Evolutionary conservation across 2,888 invertebrate genomes (phyloP).

Genomic region (Clivina fossor): DNA sequence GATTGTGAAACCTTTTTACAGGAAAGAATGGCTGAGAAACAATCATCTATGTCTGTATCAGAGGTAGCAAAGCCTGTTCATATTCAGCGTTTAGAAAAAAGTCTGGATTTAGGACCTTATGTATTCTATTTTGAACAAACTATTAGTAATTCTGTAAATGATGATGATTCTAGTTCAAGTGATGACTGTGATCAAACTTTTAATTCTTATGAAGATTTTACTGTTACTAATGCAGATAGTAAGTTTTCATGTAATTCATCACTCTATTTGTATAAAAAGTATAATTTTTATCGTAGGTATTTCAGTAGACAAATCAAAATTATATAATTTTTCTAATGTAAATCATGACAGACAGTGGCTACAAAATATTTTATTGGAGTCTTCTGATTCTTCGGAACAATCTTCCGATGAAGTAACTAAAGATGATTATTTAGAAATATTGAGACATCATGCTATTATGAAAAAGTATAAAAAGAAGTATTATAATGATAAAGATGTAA

Average conservation of each 20-base stretch:
- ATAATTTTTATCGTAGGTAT: conserved; percentile 46
- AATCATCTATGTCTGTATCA: conserved; percentile 4
- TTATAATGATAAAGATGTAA: conserved; percentile 74
- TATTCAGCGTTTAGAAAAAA: conserved; percentile 79
- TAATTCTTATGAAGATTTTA: conserved; percentile 19
- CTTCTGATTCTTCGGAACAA: conserved; percentile 54
- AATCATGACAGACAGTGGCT: conserved; percentile 85
- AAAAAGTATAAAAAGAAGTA: conserved; percentile 69
- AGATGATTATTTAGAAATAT: conserved; percentile 71
- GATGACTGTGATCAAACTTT: conserved; percentile 26
- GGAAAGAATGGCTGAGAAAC: conserved; percentile 31
- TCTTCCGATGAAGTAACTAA: conserved; percentile 65
- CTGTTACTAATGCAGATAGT: conserved; percentile 17
- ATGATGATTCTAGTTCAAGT: conserved; percentile 50
- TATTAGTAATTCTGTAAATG: conserved; percentile 54
- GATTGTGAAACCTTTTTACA: too few species aligned
- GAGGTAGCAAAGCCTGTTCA: conserved; percentile 65
- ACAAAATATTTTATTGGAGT: conserved; percentile 78
- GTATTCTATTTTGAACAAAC: conserved; percentile 50
- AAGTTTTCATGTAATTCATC: conserved; percentile 6
- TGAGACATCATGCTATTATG: conserved; percentile 71
- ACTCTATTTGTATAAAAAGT: not conserved
- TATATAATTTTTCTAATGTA: conserved; percentile 82
- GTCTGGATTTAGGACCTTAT: conserved; percentile 79
- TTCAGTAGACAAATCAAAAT: conserved; percentile 70